These are phyloP conservation scores for Helicolenus hilgendorfi DNA, from an alignment of 2,797 vertebrate genomes.

Conservation along the genomic window DNA sequence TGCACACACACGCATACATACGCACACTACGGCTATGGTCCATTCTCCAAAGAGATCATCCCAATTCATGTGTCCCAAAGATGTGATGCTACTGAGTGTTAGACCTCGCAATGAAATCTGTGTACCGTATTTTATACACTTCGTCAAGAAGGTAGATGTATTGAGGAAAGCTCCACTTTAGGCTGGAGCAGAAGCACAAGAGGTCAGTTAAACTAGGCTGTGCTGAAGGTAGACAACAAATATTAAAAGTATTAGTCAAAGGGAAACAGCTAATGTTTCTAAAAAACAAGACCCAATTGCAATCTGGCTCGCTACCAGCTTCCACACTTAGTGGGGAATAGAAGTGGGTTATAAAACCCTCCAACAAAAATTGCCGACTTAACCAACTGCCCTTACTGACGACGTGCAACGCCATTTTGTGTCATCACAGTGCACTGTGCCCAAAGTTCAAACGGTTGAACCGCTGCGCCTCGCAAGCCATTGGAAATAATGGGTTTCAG, in stretches of 20 bases:
- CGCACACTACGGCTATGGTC: background rate
- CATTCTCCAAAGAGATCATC: constrained; percentile 31
- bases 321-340: no score
- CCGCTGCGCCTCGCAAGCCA: no score
- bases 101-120: background rate
- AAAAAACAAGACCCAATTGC: background rate
- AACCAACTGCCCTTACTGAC: no score
- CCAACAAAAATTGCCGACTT: no score
- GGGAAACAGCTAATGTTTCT: background rate
- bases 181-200: background rate
- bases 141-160: background rate
- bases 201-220: background rate
- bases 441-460: no score
- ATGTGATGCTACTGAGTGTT: background rate
- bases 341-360: no score
- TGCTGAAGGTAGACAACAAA: background rate
- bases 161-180: background rate
- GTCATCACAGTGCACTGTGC: no score
- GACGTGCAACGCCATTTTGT: rapidly evolving
- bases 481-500: no score
- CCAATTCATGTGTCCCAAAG: constrained; percentile 14
- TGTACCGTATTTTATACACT: background rate
- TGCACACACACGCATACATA: background rate
- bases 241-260: background rate
- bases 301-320: no score